These are phyloP conservation scores for Cettia cetti DNA, from an alignment of 2,113 vertebrate genomes.

Conservation along the genomic window DNA sequence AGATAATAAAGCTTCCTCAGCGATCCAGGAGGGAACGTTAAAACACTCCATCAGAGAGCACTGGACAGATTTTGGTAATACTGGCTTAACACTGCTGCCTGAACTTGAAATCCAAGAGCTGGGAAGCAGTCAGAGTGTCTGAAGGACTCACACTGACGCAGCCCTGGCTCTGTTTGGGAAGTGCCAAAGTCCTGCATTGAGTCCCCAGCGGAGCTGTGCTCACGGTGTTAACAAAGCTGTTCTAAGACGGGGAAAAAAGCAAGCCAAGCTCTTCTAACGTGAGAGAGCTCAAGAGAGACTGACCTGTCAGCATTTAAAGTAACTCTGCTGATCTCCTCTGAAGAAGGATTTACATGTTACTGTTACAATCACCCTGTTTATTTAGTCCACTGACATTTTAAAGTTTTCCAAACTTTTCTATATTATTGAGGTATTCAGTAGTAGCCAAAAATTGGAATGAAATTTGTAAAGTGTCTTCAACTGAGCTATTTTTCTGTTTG, in stretches of 20 bases:
- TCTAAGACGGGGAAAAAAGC: neutral
- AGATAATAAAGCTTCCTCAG: neutral
- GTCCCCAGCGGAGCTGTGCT: neutral
- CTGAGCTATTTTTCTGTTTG: neutral
- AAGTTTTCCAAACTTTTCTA: neutral
- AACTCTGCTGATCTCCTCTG: neutral
- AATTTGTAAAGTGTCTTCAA: neutral
- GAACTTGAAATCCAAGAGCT: neutral
- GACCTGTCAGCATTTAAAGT: neutral
- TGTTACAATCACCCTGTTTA: neutral
- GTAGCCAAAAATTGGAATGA: neutral
- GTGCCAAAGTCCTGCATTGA: neutral
- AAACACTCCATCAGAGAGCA: neutral
- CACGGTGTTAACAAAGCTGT: neutral
- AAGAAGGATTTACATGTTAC: neutral
- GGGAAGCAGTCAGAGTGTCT: neutral
- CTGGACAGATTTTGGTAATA: neutral
- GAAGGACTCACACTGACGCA: neutral
- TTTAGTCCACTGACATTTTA: neutral
- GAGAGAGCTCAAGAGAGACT: neutral
- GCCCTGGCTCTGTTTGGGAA: neutral
- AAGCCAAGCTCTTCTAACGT: neutral
- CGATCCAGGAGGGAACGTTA: rapidly evolving
- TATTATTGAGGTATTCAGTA: neutral
- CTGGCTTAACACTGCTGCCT: neutral